Base-by-base conservation (phyloP, 1,140 invertebrate genomes). In the Zaprionus camerounensis region DNA sequence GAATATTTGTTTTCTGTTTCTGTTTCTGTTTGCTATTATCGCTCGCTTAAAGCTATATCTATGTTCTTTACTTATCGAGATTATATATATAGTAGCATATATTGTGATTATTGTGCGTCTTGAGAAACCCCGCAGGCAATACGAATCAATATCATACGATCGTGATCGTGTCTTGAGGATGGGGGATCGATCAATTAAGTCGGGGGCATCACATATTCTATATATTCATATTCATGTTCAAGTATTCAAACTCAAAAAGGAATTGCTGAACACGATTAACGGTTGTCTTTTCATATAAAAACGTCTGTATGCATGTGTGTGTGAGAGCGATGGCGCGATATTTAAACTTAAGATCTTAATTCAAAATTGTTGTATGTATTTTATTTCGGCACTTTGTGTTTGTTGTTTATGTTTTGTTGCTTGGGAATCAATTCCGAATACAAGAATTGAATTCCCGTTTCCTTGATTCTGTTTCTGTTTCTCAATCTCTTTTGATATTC, bases 361-460 rank as follows among this genome's bases (percentile, higher is more conserved):
- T 72, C 41, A 46, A 58, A 72, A 67, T 67, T 46, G 22, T 24
- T 13, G 56, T 61, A 67, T 61, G 61, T 71, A 61, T 64, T 68
- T 70, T 46, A 46, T 46, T 75, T 64, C 67, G 72, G 72, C 67
- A 75, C 72, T 71, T 75, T 64, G 72, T 75, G 71, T 67, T 61
- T 53, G n/a, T 53, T 17, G 38, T 44, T 15, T 36, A 20, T 26
- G 5, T 28, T 31, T 58, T 49, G 26, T 56, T 22, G 26, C 22
- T 22, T 38, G 15, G 46, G 11, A 46, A 24, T 46, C 41, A 46
- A n/a, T 46, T 46, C n/a, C n/a, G 41, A 46, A 46, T 46, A 17
- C 41, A 46, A 46, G 41, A 46, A 46, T 46, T 46, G 41, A 46
- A 46, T 46, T 46, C 41, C 41, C 41, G 41, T 3, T 46, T 17